Evolutionary conservation across 2,113 vertebrate species (phyloP).

Genomic region (Peucedramus taeniatus): DNA sequence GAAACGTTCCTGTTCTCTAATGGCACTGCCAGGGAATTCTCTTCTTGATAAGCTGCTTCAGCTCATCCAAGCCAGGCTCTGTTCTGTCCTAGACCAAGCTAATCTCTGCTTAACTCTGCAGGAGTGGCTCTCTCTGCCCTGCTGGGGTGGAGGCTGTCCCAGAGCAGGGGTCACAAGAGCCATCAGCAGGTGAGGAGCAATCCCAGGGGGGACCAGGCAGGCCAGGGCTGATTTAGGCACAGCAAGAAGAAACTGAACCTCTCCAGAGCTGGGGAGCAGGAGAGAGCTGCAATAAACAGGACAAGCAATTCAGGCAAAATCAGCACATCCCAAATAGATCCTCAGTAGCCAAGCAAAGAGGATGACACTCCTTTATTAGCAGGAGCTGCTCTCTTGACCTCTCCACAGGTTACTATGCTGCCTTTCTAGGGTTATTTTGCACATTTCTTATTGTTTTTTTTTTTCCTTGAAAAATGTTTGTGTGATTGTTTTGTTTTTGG

Average conservation of each 20-base stretch:
- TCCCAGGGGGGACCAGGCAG: not conserved
- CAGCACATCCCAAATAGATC: conserved; percentile 57
- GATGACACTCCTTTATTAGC: conserved; percentile 24
- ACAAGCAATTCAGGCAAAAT: conserved; percentile 18
- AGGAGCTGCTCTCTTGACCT: conserved; percentile 33
- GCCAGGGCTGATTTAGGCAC: not conserved
- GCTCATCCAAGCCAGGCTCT: not conserved
- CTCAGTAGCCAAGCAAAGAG: conserved; percentile 41
- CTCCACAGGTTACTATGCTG: conserved; percentile 47
- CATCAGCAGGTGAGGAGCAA: not conserved
- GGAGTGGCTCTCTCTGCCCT: not conserved
- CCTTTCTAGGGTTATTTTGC: conserved; percentile 53
- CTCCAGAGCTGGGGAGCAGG: not conserved
- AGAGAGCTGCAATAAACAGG: not conserved
- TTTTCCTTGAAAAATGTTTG: conserved; percentile 43
- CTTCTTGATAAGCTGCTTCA: not conserved
- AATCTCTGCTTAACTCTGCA: not conserved
- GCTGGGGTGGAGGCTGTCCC: not conserved
- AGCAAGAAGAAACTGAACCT: not conserved
- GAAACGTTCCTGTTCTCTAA: not conserved
- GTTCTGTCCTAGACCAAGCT: not conserved
- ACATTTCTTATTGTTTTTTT: conserved; percentile 30
- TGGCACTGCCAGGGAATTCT: not conserved
- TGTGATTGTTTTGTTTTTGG: not conserved
- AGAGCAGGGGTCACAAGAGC: not conserved